Conservation (phyloP, 2,113 vertebrate species). For the Columbina picui region DNA sequence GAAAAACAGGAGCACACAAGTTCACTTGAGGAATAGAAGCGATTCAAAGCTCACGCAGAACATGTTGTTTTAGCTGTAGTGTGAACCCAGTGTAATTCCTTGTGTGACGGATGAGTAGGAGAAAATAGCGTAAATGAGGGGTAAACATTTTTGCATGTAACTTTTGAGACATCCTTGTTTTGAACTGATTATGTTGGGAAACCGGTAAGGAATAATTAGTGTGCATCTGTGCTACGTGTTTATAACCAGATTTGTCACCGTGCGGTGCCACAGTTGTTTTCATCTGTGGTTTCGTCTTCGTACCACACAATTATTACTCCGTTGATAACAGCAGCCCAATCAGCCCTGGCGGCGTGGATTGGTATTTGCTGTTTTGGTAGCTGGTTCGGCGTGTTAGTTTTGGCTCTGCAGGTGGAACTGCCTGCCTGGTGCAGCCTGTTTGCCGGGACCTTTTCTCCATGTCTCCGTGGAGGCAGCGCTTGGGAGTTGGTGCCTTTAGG, state of each 20-base stretch:
- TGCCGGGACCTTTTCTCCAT: neutral
- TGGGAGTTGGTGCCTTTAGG: neutral
- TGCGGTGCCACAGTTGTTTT: neutral
- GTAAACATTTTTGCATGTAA: neutral
- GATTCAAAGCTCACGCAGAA: neutral
- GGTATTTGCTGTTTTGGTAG: neutral
- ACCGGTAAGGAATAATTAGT: neutral
- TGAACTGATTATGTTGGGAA: neutral
- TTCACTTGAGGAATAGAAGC: neutral
- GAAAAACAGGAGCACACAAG: neutral
- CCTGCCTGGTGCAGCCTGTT: neutral
- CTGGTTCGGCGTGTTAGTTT: neutral
- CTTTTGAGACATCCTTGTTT: neutral
- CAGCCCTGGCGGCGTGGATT: neutral
- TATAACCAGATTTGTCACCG: neutral
- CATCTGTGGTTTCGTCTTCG: neutral
- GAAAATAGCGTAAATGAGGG: neutral
- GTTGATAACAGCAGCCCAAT: neutral
- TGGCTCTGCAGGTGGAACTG: neutral
- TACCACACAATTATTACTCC: accelerated
- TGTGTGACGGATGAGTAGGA: neutral
- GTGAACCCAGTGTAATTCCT: neutral
- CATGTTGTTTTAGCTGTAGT: accelerated
- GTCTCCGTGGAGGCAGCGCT: neutral
- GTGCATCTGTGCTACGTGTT: neutral